phyloP scores from a whole-genome alignment of 2,113 vertebrate genomes.

The Lanius collurio region DNA sequence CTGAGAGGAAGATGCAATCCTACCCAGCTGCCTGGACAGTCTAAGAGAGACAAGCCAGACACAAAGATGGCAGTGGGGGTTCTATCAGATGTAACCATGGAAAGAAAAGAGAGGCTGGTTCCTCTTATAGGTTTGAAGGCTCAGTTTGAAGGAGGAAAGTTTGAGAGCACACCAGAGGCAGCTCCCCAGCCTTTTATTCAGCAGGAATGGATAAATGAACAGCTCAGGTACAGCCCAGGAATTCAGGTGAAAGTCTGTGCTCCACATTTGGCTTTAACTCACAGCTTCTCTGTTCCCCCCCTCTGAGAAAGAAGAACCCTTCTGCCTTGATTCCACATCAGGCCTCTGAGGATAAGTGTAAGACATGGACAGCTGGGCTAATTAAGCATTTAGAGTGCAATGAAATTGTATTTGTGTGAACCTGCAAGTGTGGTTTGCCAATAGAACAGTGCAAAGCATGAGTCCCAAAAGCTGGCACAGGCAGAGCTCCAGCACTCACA shows the following conservation, averaged over 20 bases:
- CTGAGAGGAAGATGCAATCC: neutral
- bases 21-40: neutral
- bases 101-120: neutral
- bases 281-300: neutral
- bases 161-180: neutral
- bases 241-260: neutral
- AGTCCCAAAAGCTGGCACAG: neutral
- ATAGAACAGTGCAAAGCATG: neutral
- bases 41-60: neutral
- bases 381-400: neutral
- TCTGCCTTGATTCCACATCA: neutral
- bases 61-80: neutral
- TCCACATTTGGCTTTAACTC: neutral
- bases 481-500: neutral
- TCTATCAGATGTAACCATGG: neutral
- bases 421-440: fast-evolving
- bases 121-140: neutral
- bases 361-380: neutral
- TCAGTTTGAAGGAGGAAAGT: neutral
- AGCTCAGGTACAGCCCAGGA: neutral
- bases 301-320: neutral
- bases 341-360: neutral
- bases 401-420: neutral
- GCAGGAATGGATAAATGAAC: neutral
- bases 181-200: neutral